Evolutionary conservation across 1,140 invertebrate species (phyloP).

Genomic region (Myzus persicae): DNA sequence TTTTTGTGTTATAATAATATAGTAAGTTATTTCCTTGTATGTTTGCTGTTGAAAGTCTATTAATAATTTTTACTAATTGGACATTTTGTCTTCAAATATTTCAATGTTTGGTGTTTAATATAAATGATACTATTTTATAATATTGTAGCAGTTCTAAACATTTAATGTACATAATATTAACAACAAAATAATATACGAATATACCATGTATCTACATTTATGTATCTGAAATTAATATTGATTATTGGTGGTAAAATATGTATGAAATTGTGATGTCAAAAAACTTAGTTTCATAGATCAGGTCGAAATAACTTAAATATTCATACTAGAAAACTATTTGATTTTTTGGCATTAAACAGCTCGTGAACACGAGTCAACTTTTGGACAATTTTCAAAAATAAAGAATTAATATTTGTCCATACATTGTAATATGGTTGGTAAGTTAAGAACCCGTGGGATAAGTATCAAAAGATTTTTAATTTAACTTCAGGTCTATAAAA

Average conservation of each 20-base stretch:
- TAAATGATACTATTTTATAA: too few species aligned
- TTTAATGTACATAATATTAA: too few species aligned
- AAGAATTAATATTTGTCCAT: not conserved
- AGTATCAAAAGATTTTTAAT: not conserved
- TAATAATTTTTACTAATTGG: too few species aligned
- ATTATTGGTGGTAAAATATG: too few species aligned
- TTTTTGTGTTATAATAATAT: not conserved
- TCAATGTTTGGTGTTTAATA: too few species aligned
- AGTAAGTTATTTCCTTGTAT: too few species aligned
- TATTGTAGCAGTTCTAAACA: too few species aligned
- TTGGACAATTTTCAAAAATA: conserved; percentile 16
- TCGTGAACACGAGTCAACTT: not conserved
- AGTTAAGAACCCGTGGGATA: not conserved
- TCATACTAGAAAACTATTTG: not conserved
- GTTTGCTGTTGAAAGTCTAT: too few species aligned
- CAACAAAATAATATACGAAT: too few species aligned
- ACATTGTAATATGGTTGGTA: not conserved
- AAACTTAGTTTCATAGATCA: not conserved
- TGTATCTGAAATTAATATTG: too few species aligned
- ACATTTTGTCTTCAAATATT: too few species aligned
- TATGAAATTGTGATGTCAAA: not conserved
- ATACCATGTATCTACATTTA: too few species aligned
- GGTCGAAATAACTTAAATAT: not conserved
- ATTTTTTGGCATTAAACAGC: not conserved
- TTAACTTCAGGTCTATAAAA: not conserved